Percentiles rank a stretch among this genome's conserved stretches.
phyloP scores from a whole-genome alignment of 92 coral and sea anemone genomes.

The Paramuricea clavata region DNA sequence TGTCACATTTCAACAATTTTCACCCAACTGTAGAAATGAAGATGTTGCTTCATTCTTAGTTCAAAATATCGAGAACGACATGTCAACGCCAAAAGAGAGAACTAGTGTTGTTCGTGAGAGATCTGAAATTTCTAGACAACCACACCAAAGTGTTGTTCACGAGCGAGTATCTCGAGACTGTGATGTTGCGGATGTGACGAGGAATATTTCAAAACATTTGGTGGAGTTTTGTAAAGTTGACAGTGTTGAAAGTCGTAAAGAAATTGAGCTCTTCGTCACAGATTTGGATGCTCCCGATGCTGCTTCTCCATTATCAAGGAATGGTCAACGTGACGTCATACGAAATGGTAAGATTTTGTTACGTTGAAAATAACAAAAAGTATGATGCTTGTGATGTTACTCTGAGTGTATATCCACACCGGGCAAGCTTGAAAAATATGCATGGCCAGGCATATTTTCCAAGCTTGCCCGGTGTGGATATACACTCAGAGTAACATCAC shows the following conservation, averaged over 20 bases:
- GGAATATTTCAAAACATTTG: slow-evolving; percentile 38
- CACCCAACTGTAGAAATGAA: slow-evolving; percentile 3
- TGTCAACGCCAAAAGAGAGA: not conserved
- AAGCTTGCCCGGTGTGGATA: too few species aligned
- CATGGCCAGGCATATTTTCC: too few species aligned
- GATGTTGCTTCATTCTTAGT: slow-evolving; percentile 40
- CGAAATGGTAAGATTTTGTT: not conserved
- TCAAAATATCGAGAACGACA: not conserved
- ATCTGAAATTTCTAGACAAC: not conserved
- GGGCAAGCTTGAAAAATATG: too few species aligned
- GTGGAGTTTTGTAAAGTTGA: slow-evolving; percentile 25
- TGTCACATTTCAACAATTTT: slow-evolving; percentile 26
- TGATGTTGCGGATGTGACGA: slow-evolving; percentile 26
- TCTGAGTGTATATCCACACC: too few species aligned
- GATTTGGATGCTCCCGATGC: slow-evolving; percentile 44
- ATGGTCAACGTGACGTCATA: not conserved
- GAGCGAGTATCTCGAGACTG: slow-evolving; percentile 19
- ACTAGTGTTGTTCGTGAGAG: not conserved
- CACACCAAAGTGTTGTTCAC: not conserved
- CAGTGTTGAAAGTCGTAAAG: not conserved
- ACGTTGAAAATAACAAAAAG: too few species aligned
- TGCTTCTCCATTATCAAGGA: slow-evolving; percentile 38
- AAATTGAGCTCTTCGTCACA: slow-evolving; percentile 26
- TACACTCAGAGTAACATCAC: too few species aligned
- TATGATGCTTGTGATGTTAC: too few species aligned